Conservation (phyloP, 2,888 invertebrate species). For the Siphonodentalium dalli region DNA sequence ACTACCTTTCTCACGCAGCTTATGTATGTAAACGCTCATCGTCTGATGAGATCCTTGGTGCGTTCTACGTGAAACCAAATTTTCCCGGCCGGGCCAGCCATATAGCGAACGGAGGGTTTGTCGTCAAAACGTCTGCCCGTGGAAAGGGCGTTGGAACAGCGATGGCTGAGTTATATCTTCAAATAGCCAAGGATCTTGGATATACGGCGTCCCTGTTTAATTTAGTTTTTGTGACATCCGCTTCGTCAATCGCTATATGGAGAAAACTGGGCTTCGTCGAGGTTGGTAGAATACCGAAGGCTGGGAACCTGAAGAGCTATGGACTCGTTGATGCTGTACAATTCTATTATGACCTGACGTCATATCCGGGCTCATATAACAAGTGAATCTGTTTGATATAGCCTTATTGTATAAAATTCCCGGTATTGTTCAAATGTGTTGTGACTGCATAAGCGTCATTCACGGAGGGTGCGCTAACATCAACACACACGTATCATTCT, state of each 20-base stretch:
- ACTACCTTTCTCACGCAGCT: slow-evolving; percentile 35
- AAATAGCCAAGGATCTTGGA: slow-evolving; percentile 37
- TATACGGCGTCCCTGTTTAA: slow-evolving; percentile 41
- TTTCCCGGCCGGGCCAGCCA: slow-evolving; percentile 45
- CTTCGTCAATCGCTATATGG: slow-evolving; percentile 31
- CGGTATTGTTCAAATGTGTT: too few species aligned
- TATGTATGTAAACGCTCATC: slow-evolving; percentile 31
- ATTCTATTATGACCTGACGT: slow-evolving; percentile 40
- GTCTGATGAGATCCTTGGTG: slow-evolving; percentile 31
- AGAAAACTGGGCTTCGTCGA: slow-evolving; percentile 35
- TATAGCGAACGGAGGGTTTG: slow-evolving; percentile 40
- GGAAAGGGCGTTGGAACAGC: slow-evolving; percentile 34
- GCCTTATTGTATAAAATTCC: too few species aligned
- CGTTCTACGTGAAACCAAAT: slow-evolving; percentile 42
- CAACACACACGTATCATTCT: too few species aligned
- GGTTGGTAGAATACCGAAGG: slow-evolving; percentile 39
- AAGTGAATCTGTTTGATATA: too few species aligned
- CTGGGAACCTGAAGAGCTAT: slow-evolving; percentile 36
- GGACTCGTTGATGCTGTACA: slow-evolving; percentile 36
- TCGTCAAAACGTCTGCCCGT: slow-evolving; percentile 26
- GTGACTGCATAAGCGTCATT: too few species aligned
- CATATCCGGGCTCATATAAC: too few species aligned
- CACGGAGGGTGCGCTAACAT: too few species aligned
- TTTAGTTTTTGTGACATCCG: slow-evolving; percentile 38
- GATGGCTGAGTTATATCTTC: slow-evolving; percentile 32